phyloP scores from a whole-genome alignment of 2,113 vertebrate genomes.

The Etia nguti region DNA sequence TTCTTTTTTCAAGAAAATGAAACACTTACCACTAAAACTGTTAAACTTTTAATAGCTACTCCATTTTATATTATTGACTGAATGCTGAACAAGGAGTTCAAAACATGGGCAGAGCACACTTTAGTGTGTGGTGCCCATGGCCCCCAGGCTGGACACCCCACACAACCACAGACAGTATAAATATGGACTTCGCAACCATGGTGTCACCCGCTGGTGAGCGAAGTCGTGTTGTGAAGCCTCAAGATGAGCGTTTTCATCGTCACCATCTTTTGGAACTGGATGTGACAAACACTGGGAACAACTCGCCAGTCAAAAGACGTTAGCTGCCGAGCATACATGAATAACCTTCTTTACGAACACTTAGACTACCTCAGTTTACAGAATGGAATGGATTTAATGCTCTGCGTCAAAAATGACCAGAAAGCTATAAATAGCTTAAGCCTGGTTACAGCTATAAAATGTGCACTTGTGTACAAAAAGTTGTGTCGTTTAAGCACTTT shows the following conservation, averaged over 20 bases:
- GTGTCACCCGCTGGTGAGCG: not conserved
- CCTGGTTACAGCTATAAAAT: not conserved
- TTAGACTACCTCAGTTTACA: not conserved
- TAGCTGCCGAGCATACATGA: not conserved
- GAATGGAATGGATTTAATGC: not conserved
- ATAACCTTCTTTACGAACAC: not conserved
- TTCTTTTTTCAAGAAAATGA: not conserved
- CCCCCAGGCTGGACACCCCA: not conserved
- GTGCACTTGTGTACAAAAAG: not conserved
- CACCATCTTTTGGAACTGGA: not conserved
- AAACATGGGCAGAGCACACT: not conserved
- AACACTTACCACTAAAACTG: not conserved
- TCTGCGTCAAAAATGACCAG: not conserved
- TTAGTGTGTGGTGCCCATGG: not conserved
- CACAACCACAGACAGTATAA: not conserved
- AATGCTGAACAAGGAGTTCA: not conserved
- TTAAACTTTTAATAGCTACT: not conserved
- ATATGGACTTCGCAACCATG: accelerated
- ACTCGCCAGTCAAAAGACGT: not conserved
- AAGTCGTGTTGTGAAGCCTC: not conserved
- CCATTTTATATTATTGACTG: not conserved
- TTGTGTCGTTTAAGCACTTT: not conserved
- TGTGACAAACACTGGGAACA: not conserved
- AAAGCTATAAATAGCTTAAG: not conserved
- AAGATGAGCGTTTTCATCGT: not conserved